These are phyloP conservation scores for Brenthis hecate DNA, from an alignment of 2,888 invertebrate species.

Conservation along the genomic window DNA sequence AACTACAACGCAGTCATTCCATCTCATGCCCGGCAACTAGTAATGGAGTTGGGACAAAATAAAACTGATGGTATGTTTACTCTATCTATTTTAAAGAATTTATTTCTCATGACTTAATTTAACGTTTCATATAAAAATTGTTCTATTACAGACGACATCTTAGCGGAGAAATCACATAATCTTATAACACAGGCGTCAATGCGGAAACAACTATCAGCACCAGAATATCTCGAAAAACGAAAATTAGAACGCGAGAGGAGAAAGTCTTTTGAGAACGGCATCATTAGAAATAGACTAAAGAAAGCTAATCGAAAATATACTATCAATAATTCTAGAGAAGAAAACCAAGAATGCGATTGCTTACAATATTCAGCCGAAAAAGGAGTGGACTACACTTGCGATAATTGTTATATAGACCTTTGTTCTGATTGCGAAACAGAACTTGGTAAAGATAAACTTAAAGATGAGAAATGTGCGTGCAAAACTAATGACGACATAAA, in stretches of 20 bases:
- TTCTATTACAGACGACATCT: conserved; percentile 80
- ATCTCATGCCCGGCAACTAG: conserved; percentile 95
- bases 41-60: conserved; percentile 93
- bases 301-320: conserved; percentile 79
- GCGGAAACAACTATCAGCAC: conserved; percentile 90
- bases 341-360: conserved; percentile 66
- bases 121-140: neutral
- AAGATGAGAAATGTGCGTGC: conserved; percentile 61
- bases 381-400: conserved; percentile 73
- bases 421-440: conserved; percentile 75
- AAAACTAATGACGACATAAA: conserved; percentile 51
- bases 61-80: conserved; percentile 83
- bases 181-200: conserved; percentile 82
- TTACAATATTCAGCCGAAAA: conserved; percentile 67
- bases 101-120: neutral
- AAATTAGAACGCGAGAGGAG: conserved; percentile 87
- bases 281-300: conserved; percentile 79
- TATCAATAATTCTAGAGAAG: conserved; percentile 56
- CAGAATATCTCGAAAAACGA: conserved; percentile 94
- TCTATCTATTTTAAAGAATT: neutral
- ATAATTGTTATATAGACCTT: conserved; percentile 70
- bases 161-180: conserved; percentile 83
- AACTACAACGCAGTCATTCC: conserved; percentile 97
- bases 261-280: conserved; percentile 84
- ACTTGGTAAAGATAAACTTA: conserved; percentile 56